Evolutionary conservation across 2,797 vertebrate species (phyloP).

Genomic region (Mus caroli): DNA sequence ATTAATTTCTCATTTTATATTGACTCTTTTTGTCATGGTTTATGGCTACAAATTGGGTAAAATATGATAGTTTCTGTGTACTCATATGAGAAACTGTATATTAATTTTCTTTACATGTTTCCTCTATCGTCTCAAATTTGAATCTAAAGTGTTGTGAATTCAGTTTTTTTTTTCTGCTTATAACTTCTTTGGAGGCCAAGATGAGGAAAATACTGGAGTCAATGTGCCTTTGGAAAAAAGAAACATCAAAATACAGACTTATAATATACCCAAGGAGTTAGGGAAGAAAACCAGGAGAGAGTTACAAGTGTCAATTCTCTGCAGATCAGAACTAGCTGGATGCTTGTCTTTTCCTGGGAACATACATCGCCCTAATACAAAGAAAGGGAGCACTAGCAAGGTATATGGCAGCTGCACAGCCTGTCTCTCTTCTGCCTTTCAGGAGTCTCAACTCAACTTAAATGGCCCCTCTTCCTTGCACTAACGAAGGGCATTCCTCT

Average conservation of each 20-base stretch:
- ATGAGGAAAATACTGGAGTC: background rate
- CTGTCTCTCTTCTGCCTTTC: background rate
- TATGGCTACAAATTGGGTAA: background rate
- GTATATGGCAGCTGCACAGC: background rate
- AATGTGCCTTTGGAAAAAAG: constrained; percentile 18
- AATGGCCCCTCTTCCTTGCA: too few species aligned
- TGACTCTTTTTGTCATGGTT: constrained; percentile 13
- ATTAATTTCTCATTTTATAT: background rate
- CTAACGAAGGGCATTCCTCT: background rate
- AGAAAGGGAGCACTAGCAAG: background rate
- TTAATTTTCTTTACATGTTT: constrained; percentile 28
- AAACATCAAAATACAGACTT: background rate
- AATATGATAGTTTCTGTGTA: constrained; percentile 1
- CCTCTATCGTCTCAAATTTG: constrained; percentile 40
- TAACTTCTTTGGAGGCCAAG: constrained; percentile 8
- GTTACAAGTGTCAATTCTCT: background rate
- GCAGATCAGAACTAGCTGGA: background rate
- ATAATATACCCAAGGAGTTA: background rate
- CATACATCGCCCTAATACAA: constrained; percentile 19
- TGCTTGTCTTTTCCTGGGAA: background rate
- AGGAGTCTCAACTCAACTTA: constrained; percentile 13
- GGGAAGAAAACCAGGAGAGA: background rate
- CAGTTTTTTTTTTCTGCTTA: background rate
- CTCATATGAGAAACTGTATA: constrained; percentile 47
- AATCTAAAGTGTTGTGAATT: constrained; percentile 17